phyloP scores from a whole-genome alignment of 2,797 vertebrate species.

The Silurus lanzhouensis region DNA sequence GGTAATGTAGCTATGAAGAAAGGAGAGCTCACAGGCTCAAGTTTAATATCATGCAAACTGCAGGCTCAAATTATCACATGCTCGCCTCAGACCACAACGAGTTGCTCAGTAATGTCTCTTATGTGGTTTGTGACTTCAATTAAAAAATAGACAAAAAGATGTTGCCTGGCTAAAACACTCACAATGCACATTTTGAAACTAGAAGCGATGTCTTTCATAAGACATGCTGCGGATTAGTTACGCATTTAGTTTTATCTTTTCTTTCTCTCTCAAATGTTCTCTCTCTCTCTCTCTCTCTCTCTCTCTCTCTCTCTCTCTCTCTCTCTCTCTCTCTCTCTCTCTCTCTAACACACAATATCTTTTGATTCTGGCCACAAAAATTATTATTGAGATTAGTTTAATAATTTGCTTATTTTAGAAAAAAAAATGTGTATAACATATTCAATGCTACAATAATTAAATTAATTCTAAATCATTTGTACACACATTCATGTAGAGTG shows the following conservation, averaged over 20 bases:
- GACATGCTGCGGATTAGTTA: not conserved
- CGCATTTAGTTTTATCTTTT: not conserved
- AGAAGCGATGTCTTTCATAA: not conserved
- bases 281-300: too few species aligned
- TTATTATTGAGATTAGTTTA: too few species aligned
- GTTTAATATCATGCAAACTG: constrained; percentile 32
- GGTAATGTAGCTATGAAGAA: constrained; percentile 26
- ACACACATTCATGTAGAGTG: too few species aligned
- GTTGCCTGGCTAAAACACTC: constrained; percentile 17
- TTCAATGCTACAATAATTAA: too few species aligned
- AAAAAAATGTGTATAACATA: too few species aligned
- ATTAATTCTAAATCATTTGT: too few species aligned
- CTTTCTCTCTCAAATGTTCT: not conserved
- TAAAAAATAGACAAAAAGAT: constrained; percentile 24
- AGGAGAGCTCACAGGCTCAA: constrained; percentile 29
- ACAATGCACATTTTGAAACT: constrained; percentile 12
- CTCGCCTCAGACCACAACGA: constrained; percentile 18
- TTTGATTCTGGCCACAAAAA: too few species aligned
- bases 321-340: too few species aligned
- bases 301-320: too few species aligned
- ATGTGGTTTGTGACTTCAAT: constrained; percentile 35
- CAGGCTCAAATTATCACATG: constrained; percentile 27
- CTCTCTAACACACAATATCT: not conserved
- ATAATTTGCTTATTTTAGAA: too few species aligned
- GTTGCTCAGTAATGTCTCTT: constrained; percentile 15